Base-by-base conservation (phyloP, 1,140 invertebrate species). In the Drosophila biarmipes region DNA sequence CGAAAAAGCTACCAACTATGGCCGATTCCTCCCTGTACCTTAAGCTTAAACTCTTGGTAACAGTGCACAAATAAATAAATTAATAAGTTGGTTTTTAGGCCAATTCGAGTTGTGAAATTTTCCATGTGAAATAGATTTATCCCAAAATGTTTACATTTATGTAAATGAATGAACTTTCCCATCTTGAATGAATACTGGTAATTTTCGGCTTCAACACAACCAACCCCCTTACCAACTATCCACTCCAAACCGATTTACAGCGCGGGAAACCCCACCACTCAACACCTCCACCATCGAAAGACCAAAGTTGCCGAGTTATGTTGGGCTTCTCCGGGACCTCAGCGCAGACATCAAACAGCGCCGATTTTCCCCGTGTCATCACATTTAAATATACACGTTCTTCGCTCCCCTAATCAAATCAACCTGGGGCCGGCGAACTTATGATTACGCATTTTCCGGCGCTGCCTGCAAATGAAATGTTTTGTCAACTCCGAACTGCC, bases 401-500 rank as follows among this genome's bases (percentile, higher is more conserved):
- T 45, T 24, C 17, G 24, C 21, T 57, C 19, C 58, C 21, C 24
- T 52, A 56, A 64, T 64, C 58, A 64, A 74, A 57, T 74, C 53
- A 57, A 56, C 38, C 52, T 42, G 53, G 21, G 17, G 17, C 11
- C 19, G n/a, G 15, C 14, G 17, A 62, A 31, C 64, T 86, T 78
- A 86, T 81, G 64, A 78, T 81, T 81, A 76, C 66, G 78, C 71
- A 71, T 45, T 66, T 81, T 84, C 75, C n/a, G 48, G 12, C 10
- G 17, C 57, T 54, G 57, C 34, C 37, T 78, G 73, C 43, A 62
- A 89, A 89, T 89, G 73, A 89, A 89, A 89, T 84, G 79, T 89
- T 82, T 89, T 76, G 76, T 84, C 84, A 84, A 82, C 82, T 87
- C 45, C 59, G 48, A 69, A 61, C 68, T 87, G 78, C 74, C 82